These are phyloP conservation scores for Alloplasta piceator DNA, from an alignment of 2,888 invertebrate genomes.

Conservation along the genomic window DNA sequence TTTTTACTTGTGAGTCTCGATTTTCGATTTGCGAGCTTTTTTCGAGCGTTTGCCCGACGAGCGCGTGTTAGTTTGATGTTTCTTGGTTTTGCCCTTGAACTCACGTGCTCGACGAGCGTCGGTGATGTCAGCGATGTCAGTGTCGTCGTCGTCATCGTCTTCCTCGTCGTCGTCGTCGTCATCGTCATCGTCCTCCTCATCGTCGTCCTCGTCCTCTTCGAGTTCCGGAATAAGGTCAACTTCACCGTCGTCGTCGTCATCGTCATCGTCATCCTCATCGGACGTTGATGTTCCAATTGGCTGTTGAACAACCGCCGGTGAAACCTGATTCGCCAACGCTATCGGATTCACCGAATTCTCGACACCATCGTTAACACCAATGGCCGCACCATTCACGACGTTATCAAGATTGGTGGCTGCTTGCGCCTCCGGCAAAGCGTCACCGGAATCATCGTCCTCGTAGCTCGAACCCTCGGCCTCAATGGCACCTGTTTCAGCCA, in stretches of 20 bases:
- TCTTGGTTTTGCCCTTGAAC: conserved; percentile 88
- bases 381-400: conserved; percentile 64
- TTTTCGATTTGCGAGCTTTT: conserved; percentile 75
- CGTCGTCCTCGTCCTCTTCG: conserved; percentile 82
- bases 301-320: conserved; percentile 73
- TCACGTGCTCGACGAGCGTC: conserved; percentile 92
- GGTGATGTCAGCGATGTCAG: conserved; percentile 88
- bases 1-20: conserved; percentile 47
- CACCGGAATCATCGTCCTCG: conserved; percentile 82
- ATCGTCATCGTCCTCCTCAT: conserved; percentile 87
- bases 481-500: conserved; percentile 30
- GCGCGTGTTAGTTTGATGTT: conserved; percentile 76
- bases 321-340: conserved; percentile 66
- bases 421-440: conserved; percentile 81
- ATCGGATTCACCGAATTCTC: conserved; percentile 74
- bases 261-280: conserved; percentile 84
- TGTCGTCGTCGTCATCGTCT: conserved; percentile 87
- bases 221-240: conserved; percentile 78
- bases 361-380: conserved; percentile 77
- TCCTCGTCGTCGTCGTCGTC: conserved; percentile 88
- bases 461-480: conserved; percentile 75
- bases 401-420: conserved; percentile 81
- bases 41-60: conserved; percentile 70
- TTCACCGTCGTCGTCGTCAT: conserved; percentile 87
- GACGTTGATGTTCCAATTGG: conserved; percentile 76